phyloP scores from a whole-genome alignment of 2,797 vertebrate species.

The Labroides dimidiatus region DNA sequence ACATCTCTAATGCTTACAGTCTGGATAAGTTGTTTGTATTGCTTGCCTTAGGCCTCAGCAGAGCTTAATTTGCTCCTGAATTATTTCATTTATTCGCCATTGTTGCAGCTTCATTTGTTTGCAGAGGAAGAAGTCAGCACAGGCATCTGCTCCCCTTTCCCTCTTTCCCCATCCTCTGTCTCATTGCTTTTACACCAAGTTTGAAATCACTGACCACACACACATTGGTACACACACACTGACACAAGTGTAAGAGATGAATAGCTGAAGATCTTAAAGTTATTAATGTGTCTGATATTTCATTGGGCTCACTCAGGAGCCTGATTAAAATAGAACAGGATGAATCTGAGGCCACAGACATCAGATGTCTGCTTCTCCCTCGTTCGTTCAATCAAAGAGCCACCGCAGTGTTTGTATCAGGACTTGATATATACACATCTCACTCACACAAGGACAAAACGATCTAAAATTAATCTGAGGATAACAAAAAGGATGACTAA shows the following conservation, averaged over 20 bases:
- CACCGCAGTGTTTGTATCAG: no score
- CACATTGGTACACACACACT: neutral
- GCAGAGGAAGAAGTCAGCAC: constrained; percentile 23
- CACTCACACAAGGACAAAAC: no score
- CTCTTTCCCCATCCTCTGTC: constrained; percentile 16
- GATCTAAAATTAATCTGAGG: no score
- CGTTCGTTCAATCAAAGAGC: no score
- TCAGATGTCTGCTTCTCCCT: neutral
- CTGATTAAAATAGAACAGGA: constrained; percentile 7
- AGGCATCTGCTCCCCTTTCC: constrained; percentile 28
- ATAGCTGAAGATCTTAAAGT: neutral
- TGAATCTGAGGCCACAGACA: neutral
- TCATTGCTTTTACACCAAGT: constrained; percentile 5
- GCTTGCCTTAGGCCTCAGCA: constrained; percentile 53
- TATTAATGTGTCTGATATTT: constrained; percentile 24
- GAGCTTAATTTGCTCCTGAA: constrained; percentile 55
- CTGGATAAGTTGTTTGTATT: constrained; percentile 67
- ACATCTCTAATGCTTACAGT: constrained; percentile 56
- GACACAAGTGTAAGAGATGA: neutral
- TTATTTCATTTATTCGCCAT: constrained; percentile 54
- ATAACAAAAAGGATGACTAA: no score
- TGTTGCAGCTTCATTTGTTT: constrained; percentile 51
- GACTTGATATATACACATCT: no score
- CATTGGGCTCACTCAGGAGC: constrained; percentile 29
- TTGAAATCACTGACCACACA: constrained; percentile 11